These are phyloP conservation scores for Diachasma alloeum DNA, from an alignment of 1,140 invertebrate genomes.

Conservation along the genomic window DNA sequence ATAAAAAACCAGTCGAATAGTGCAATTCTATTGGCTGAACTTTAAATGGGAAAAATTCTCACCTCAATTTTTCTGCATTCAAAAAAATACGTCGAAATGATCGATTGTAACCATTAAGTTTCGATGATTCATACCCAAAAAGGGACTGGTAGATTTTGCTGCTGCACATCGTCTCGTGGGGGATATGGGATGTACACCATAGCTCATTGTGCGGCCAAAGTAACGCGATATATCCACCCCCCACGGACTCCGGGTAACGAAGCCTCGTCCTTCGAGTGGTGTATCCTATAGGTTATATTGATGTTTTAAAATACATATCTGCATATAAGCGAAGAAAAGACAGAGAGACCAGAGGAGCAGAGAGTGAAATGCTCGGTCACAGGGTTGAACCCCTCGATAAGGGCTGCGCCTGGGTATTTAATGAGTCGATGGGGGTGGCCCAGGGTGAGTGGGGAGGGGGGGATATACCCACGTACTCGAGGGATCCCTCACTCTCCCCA, in stretches of 20 bases:
- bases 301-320: conserved; percentile 61
- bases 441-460: conserved; percentile 13
- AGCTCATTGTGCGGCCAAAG: conserved; percentile 53
- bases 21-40: too few relatives aligned
- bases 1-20: too few relatives aligned
- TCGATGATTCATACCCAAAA: conserved; percentile 53
- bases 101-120: conserved; percentile 48
- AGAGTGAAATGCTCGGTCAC: conserved; percentile 14
- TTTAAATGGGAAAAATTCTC: too few relatives aligned
- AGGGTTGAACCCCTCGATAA: conserved; percentile 37
- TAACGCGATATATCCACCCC: conserved; percentile 54
- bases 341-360: neutral
- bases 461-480: conserved; percentile 33
- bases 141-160: conserved; percentile 22
- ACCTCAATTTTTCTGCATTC: neutral
- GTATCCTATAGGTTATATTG: conserved; percentile 52
- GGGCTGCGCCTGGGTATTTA: conserved; percentile 51
- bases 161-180: neutral
- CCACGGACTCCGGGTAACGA: conserved; percentile 40
- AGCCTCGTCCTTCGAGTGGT: conserved; percentile 35
- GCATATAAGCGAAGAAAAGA: conserved; percentile 42
- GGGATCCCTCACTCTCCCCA: conserved; percentile 37
- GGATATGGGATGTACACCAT: conserved; percentile 22
- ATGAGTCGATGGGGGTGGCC: conserved; percentile 50
- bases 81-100: conserved; percentile 32